Evolutionary conservation across 2,888 invertebrate genomes (phyloP).

Genomic region (Meta bourneti): DNA sequence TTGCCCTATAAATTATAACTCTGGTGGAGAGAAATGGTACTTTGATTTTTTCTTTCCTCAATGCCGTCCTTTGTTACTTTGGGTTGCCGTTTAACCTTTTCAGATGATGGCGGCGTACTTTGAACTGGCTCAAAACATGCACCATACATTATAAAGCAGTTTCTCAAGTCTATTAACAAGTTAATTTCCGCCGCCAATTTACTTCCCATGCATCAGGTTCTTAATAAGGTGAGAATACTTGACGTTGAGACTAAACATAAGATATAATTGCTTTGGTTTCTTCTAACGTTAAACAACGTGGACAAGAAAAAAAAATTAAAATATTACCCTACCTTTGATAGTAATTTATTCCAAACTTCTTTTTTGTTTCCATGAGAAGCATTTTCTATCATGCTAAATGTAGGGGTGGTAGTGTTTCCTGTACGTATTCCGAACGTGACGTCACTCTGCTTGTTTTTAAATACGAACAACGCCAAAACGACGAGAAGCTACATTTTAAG

Average conservation of each 20-base stretch:
- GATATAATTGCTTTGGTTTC: not conserved
- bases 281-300: too few relatives aligned
- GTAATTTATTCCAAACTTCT: too few relatives aligned
- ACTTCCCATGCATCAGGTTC: not conserved
- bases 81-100: conserved; percentile 23
- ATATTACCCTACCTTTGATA: too few relatives aligned
- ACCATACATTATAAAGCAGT: not conserved
- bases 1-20: conserved; percentile 44
- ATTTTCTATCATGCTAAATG: too few relatives aligned
- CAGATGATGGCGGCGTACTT: conserved; percentile 34
- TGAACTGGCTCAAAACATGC: conserved; percentile 37
- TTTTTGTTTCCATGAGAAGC: too few relatives aligned
- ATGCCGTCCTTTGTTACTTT: not conserved
- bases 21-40: conserved; percentile 9
- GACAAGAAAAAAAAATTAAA: too few relatives aligned
- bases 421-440: too few relatives aligned
- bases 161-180: conserved; percentile 35
- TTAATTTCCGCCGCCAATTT: conserved; percentile 33
- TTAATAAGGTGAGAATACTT: conserved; percentile 2
- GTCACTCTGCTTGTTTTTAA: too few relatives aligned
- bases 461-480: too few relatives aligned
- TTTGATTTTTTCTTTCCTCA: not conserved
- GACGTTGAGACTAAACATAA: not conserved
- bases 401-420: too few relatives aligned
- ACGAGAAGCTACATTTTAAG: too few relatives aligned